Evolutionary conservation across 37 sponge, comb jelly and placozoan genomes (phyloP).

Genomic region (Diacarnus erythraeanus): DNA sequence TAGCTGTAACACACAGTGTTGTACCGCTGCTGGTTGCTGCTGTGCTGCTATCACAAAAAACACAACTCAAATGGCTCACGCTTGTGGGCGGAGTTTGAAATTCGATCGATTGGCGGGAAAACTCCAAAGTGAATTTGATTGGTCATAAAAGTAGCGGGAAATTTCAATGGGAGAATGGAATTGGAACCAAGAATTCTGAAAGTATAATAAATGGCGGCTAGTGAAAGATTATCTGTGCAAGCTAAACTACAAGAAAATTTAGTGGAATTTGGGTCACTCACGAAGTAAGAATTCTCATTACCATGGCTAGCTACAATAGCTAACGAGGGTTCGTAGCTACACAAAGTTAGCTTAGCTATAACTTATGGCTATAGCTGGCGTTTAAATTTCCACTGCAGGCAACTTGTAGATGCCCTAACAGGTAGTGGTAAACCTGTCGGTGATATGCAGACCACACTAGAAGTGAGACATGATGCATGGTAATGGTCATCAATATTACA

Average conservation of each 20-base stretch:
- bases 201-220: slow-evolving; percentile 10
- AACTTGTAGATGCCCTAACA: slow-evolving; percentile 1
- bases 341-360: too few species aligned
- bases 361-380: too few species aligned
- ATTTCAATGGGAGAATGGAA: neutral
- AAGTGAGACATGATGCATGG: neutral
- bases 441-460: neutral
- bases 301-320: too few species aligned
- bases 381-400: neutral
- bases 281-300: slow-evolving; percentile 22
- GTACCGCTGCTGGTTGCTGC: neutral
- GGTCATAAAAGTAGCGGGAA: neutral
- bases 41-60: neutral
- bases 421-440: neutral
- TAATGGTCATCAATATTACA: neutral
- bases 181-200: neutral
- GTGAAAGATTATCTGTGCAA: slow-evolving; percentile 30
- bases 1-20: too few species aligned
- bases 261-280: slow-evolving; percentile 37
- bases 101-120: too few species aligned
- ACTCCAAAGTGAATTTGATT: neutral
- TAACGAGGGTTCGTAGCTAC: too few species aligned
- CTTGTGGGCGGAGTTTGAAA: slow-evolving; percentile 21
- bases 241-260: slow-evolving; percentile 39
- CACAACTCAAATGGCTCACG: neutral